phyloP scores from a whole-genome alignment of 1,140 invertebrate species.

The Drosophila navojoa region DNA sequence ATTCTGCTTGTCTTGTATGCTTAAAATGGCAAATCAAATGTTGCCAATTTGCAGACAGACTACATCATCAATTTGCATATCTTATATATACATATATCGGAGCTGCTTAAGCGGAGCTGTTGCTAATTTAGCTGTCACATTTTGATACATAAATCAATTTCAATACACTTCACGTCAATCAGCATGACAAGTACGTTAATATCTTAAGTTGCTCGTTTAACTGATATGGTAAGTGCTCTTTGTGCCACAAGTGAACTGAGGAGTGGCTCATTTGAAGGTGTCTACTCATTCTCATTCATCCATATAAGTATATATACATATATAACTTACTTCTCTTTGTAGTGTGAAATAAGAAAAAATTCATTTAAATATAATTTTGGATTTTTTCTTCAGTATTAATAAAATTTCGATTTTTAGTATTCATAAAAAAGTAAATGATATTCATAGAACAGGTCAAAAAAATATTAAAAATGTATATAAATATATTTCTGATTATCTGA shows the following conservation, averaged over 20 bases:
- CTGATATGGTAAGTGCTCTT: not conserved
- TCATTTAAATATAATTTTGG: no score
- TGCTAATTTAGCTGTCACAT: conserved; percentile 29
- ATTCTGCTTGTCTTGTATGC: conserved; percentile 47
- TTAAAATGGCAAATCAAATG: conserved; percentile 75
- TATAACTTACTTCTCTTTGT: no score
- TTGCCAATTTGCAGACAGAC: conserved; percentile 62
- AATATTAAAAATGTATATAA: no score
- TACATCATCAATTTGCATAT: conserved; percentile 65
- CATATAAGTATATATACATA: no score
- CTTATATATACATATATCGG: conserved; percentile 74
- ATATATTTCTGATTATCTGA: no score
- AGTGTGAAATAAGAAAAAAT: no score
- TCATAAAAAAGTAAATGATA: no score
- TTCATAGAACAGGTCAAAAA: no score
- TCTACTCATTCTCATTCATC: no score
- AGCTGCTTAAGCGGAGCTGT: conserved; percentile 57
- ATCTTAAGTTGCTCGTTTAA: not conserved
- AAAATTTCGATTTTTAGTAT: no score
- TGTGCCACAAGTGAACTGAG: not conserved
- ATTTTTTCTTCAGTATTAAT: no score
- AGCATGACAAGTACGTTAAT: not conserved
- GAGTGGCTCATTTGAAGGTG: not conserved
- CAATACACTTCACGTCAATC: conserved; percentile 19
- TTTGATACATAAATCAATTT: conserved; percentile 42